Evolutionary conservation across 2,797 vertebrate species (phyloP), one percentile per base, ranked within the genome.

Genomic region (Myotis findleyi): DNA sequence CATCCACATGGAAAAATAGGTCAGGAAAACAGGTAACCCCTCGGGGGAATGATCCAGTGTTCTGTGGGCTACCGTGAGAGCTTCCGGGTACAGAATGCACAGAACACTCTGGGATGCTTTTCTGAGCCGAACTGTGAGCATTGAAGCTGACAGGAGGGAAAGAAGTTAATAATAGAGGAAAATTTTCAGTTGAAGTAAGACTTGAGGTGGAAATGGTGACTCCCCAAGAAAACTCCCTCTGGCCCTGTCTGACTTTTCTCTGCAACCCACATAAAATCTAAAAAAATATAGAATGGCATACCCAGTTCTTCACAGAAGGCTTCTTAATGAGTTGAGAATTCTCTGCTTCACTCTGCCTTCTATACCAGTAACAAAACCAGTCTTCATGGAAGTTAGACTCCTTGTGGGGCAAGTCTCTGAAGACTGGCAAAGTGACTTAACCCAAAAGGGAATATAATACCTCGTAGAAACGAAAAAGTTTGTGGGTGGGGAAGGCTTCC

Each of bases 151-250:
- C 47, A 92, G 47, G 36, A 12, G 36, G 38, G 64, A 89, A 87
- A n/a, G 47, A 79, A 91, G 68, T 87, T 97, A 82, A 95, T 94
- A 95, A 96, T 49, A 77, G 30, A 55, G 30, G 69, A 59, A 93
- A 73, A 7, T 4, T 68, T 84, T 27, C 27, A 44, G 30, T 92
- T 96, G 49, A 85, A 86, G 76, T 94, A 25, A 91, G 62, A 66
- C 44, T 79, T 96, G 20, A 51, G 21, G 72, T 59, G 1, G 83
- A 96, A 85, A 87, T 62, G 13, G 25, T 38, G 57, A 92, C 41
- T 87, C n/a, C 53, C 68, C 27, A 17, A 44, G 69, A 92, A 95
- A 87, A 66, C 53, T 71, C 62, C 86, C 79, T 57, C 49, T 71
- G 87, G 77, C 69, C 73, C 44, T 62, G 33, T 93, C 73, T 96